Conservation (phyloP, 2,113 vertebrate genomes). For the Scopus umbretta region DNA sequence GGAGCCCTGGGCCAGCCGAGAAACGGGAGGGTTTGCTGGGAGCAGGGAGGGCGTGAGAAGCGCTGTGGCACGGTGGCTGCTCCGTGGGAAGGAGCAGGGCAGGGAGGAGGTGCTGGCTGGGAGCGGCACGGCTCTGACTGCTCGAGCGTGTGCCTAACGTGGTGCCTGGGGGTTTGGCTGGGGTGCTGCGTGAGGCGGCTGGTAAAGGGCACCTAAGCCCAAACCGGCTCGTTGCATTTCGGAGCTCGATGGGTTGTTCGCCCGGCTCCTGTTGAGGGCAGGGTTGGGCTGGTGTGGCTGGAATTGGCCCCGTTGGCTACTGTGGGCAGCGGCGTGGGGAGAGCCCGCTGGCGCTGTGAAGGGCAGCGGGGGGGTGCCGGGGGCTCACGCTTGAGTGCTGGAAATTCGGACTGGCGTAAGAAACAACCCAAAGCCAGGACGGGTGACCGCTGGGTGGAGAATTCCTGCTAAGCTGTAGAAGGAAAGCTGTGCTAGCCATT, state of each 20-base stretch:
- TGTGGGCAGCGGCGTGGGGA: rapidly evolving
- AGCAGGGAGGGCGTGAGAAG: neutral
- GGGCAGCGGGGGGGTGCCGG: neutral
- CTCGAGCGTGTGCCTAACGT: rapidly evolving
- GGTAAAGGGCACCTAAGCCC: neutral
- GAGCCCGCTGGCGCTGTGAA: rapidly evolving
- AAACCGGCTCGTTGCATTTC: neutral
- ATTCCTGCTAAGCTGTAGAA: neutral
- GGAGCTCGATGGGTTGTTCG: neutral
- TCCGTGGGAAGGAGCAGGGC: neutral
- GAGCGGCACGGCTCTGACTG: rapidly evolving
- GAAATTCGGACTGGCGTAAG: rapidly evolving
- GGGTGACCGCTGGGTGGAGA: neutral
- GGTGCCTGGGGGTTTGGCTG: neutral
- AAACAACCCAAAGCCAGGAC: neutral
- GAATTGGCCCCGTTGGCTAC: no score
- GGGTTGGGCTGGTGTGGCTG: neutral
- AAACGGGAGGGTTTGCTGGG: neutral
- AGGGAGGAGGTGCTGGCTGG: neutral
- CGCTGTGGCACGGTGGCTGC: rapidly evolving
- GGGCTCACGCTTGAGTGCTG: rapidly evolving
- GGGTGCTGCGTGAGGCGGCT: neutral
- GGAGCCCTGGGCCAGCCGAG: neutral
- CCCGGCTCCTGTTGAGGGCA: neutral
- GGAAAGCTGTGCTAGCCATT: neutral